These are phyloP conservation scores for Geotria australis DNA, from an alignment of 2,797 vertebrate species.

Conservation along the genomic window DNA sequence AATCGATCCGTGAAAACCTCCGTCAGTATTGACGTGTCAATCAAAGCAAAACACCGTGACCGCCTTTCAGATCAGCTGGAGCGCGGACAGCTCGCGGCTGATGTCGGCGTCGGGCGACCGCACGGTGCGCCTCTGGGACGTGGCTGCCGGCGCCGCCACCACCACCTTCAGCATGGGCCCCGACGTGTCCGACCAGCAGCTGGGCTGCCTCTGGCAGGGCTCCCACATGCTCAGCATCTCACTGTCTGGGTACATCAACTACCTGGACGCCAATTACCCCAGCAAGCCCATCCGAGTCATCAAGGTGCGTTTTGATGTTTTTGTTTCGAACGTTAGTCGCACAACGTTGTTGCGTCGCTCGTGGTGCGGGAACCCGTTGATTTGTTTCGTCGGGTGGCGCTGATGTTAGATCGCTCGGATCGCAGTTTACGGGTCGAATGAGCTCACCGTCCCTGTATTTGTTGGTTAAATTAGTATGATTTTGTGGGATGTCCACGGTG, in stretches of 20 bases:
- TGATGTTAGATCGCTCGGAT: too few relatives aligned
- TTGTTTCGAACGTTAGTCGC: background rate
- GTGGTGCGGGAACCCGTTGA: too few relatives aligned
- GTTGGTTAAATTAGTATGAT: too few relatives aligned
- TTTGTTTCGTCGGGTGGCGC: too few relatives aligned
- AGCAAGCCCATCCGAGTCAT: constrained; percentile 37
- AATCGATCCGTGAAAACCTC: too few relatives aligned
- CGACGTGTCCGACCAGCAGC: constrained; percentile 53
- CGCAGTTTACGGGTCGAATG: too few relatives aligned
- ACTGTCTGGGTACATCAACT: constrained; percentile 78
- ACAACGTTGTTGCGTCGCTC: too few relatives aligned
- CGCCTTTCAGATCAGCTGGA: constrained; percentile 30
- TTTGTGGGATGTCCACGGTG: too few relatives aligned
- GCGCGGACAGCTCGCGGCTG: constrained; percentile 46
- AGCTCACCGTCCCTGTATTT: too few relatives aligned
- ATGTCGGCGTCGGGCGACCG: constrained; percentile 89
- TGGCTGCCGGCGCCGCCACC: constrained; percentile 25
- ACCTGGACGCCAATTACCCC: constrained; percentile 77
- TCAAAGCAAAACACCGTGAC: constrained; percentile 1
- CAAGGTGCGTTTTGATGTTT: constrained; percentile 26
- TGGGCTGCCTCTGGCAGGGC: constrained; percentile 89
- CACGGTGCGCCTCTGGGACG: constrained; percentile 83
- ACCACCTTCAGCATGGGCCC: constrained; percentile 58
- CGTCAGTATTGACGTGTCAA: too few relatives aligned
- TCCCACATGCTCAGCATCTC: constrained; percentile 56